Evolutionary conservation across 1,140 invertebrate genomes (phyloP), one percentile per base, ranked within the genome.

Genomic region (Drusus annulatus): DNA sequence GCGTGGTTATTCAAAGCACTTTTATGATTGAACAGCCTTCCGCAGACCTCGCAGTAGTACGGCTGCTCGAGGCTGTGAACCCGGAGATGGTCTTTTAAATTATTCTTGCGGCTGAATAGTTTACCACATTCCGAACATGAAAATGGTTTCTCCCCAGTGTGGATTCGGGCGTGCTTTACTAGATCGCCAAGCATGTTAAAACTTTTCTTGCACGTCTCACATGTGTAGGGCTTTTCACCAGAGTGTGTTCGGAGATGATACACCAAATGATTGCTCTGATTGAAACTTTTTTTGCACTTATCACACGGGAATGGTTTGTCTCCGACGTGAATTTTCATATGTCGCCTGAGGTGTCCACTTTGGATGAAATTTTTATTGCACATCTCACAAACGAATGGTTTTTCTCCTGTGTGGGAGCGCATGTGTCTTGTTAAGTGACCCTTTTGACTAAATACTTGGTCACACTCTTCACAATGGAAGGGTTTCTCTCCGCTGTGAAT

Each of bases 51-150:
- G 36, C 36, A 45, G 36, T 45, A 45, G 36, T 45, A 45, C 36
- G 36, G 36, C 7, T 45, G 36, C 36, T 45, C 36, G 36, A 45
- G 36, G 15, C 80, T 84, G 45, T 81, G 80, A 10, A 85, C 85
- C n/a, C 84, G 76, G 13, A 81, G 62, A 21, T 76, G 69, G 63
- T 81, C 80, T 50, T 71, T 79, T 23, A 76, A 89, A 78, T 88
- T 89, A 45, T 45, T 45, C 36, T 45, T 45, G 10, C 36, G n/a
- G 7, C 54, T 10, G 84, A 92, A 92, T 13, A 87, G 87, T 84
- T 91, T 90, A 1, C 91, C 90, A 83, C 91, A 92, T 23, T 87
- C 88, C 5, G 88, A 87, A 84, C 91, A 92, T 13, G 90, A 84
- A 84, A 89, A 91, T 4, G 91, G 90, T 80, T 89, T 89, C 75